phyloP scores from a whole-genome alignment of 2,888 invertebrate genomes.

The Dioctria linearis region DNA sequence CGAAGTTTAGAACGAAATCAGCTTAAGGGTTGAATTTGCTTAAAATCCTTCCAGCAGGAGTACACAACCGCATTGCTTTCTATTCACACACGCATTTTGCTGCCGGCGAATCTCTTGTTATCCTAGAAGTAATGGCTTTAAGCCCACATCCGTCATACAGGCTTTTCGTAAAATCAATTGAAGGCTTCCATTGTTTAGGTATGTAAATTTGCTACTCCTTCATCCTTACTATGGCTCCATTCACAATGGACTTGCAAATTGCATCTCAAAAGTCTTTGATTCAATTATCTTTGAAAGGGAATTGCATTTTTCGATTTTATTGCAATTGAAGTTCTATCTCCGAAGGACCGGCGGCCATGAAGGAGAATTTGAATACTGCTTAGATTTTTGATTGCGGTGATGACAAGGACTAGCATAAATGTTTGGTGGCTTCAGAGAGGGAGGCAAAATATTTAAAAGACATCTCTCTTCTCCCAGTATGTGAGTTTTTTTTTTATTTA shows the following conservation, averaged over 20 bases:
- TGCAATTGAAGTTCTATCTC: slow-evolving; percentile 39
- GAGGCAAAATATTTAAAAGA: no score
- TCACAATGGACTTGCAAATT: slow-evolving; percentile 52
- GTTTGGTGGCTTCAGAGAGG: not conserved
- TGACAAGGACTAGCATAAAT: not conserved
- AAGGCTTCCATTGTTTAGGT: slow-evolving; percentile 41
- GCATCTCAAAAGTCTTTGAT: slow-evolving; percentile 49
- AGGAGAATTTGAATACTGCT: slow-evolving; percentile 1
- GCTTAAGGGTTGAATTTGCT: slow-evolving; percentile 51
- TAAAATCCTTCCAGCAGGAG: slow-evolving; percentile 25
- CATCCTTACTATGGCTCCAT: not conserved
- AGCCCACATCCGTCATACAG: slow-evolving; percentile 46
- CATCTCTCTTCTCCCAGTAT: no score
- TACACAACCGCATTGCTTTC: slow-evolving; percentile 19
- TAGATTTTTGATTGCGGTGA: slow-evolving; percentile 1
- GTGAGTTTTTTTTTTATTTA: no score
- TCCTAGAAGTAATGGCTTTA: slow-evolving; percentile 50
- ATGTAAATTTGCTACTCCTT: slow-evolving; percentile 28
- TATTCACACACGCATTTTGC: slow-evolving; percentile 49
- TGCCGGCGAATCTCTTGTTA: slow-evolving; percentile 50
- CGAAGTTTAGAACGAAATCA: slow-evolving; percentile 29
- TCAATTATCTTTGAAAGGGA: slow-evolving; percentile 44
- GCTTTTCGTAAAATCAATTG: slow-evolving; percentile 43
- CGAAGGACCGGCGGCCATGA: slow-evolving; percentile 10
- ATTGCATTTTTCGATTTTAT: slow-evolving; percentile 46